Percentiles rank a stretch among this genome's conserved stretches.
These are phyloP conservation scores for Orchesella cincta DNA, from an alignment of 1,140 invertebrate species.

Conservation along the genomic window DNA sequence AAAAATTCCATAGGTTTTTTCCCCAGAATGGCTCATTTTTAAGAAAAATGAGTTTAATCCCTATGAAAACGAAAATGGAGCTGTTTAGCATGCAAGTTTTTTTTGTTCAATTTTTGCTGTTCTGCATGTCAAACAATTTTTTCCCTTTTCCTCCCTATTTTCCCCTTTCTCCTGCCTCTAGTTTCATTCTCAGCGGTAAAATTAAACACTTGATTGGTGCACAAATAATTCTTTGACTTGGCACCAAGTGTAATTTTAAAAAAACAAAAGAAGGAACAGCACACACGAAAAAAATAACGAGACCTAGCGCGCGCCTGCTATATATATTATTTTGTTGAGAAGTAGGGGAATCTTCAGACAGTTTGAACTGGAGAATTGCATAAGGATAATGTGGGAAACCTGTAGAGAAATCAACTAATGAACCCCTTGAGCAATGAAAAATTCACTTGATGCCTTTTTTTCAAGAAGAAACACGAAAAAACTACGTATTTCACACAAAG, in stretches of 20 bases:
- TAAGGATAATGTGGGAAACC: slow-evolving; percentile 42
- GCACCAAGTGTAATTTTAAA: neutral
- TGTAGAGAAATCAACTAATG: slow-evolving; percentile 52
- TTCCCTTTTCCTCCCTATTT: neutral
- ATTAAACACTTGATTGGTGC: slow-evolving; percentile 18
- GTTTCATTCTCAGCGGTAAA: slow-evolving; percentile 3
- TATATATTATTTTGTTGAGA: slow-evolving; percentile 2
- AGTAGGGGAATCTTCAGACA: slow-evolving; percentile 7
- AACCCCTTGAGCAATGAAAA: slow-evolving; percentile 51
- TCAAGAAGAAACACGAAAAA: neutral
- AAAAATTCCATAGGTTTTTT: no score
- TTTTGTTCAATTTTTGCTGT: neutral
- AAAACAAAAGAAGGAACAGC: neutral
- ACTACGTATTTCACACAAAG: neutral
- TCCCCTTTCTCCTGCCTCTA: neutral
- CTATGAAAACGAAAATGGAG: neutral
- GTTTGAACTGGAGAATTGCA: slow-evolving; percentile 19
- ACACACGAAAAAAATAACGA: neutral
- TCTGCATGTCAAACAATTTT: slow-evolving; percentile 11
- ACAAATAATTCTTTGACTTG: slow-evolving; percentile 19
- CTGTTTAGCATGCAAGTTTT: neutral
- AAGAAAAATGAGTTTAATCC: neutral
- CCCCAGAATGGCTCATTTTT: no score
- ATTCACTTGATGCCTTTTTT: slow-evolving; percentile 45
- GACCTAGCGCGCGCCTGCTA: neutral